Evolutionary conservation across 2,113 vertebrate genomes (phyloP).

Genomic region (Mustelus asterias): DNA sequence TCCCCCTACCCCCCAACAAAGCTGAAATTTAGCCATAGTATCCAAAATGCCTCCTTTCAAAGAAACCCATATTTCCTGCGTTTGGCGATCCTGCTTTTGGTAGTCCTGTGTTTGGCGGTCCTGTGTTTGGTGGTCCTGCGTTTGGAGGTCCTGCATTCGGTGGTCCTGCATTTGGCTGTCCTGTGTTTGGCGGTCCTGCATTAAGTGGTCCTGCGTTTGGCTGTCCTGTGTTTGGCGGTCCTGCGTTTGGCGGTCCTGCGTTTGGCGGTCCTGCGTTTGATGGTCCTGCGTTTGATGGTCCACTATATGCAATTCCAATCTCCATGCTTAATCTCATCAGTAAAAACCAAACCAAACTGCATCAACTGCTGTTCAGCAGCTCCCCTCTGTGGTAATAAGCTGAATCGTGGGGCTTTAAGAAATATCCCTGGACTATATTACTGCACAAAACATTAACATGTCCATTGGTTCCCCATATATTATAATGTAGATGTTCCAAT

Average conservation of each 20-base stretch:
- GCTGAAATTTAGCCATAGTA: background rate
- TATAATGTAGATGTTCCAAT: background rate
- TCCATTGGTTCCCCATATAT: background rate
- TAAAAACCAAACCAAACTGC: background rate
- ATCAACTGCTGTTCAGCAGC: constrained; percentile 10
- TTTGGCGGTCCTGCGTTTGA: too few species aligned
- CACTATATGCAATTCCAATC: background rate
- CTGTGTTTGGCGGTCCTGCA: too few species aligned
- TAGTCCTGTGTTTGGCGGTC: too few species aligned
- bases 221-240: too few species aligned
- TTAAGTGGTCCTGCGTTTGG: too few species aligned
- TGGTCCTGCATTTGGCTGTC: too few species aligned
- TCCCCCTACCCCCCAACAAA: too few species aligned
- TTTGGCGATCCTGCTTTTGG: background rate
- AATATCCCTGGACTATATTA: background rate
- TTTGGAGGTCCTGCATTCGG: too few species aligned
- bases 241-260: too few species aligned
- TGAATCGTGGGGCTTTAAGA: background rate
- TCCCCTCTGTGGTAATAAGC: background rate
- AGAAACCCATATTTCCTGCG: background rate
- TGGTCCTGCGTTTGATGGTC: background rate
- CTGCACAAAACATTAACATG: background rate
- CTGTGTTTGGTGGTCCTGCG: too few species aligned
- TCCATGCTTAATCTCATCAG: background rate
- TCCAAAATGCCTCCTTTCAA: background rate